A percentile compares a stretch with the other conserved stretches of the same genome.
These are phyloP conservation scores for Procavia capensis DNA, from an alignment of 2,113 vertebrate species.

Conservation along the genomic window DNA sequence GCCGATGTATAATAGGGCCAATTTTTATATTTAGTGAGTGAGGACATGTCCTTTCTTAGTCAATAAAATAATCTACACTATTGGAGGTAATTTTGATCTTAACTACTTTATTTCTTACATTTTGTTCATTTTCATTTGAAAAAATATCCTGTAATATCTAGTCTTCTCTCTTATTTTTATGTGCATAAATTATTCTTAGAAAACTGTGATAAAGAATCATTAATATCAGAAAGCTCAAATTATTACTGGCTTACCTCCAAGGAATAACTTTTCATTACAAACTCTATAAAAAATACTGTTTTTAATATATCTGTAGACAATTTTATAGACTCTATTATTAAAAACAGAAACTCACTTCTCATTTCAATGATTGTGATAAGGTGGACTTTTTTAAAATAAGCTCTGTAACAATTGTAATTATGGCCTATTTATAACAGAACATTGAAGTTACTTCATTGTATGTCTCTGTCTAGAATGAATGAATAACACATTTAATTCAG, in stretches of 20 bases:
- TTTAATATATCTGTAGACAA: constrained; percentile 20
- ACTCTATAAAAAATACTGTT: constrained; percentile 29
- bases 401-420: not conserved
- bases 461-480: constrained; percentile 44
- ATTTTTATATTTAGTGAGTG: not conserved
- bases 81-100: not conserved
- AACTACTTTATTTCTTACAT: not conserved
- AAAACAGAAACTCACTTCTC: not conserved
- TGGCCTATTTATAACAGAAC: constrained; percentile 28
- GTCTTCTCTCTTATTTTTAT: not conserved
- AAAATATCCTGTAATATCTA: not conserved
- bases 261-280: constrained; percentile 44
- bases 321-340: constrained; percentile 17
- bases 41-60: not conserved
- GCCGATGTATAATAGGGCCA: not conserved
- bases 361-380: constrained; percentile 28
- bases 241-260: constrained; percentile 21
- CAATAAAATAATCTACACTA: not conserved
- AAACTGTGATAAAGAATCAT: constrained; percentile 17
- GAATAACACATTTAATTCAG: constrained; percentile 55
- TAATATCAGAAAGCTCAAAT: not conserved
- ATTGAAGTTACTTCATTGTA: constrained; percentile 26
- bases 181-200: constrained; percentile 30
- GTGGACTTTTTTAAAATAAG: not conserved
- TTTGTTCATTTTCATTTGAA: constrained; percentile 10